Base-by-base conservation (phyloP, 2,113 vertebrate species). In the Catharus fuscescens region DNA sequence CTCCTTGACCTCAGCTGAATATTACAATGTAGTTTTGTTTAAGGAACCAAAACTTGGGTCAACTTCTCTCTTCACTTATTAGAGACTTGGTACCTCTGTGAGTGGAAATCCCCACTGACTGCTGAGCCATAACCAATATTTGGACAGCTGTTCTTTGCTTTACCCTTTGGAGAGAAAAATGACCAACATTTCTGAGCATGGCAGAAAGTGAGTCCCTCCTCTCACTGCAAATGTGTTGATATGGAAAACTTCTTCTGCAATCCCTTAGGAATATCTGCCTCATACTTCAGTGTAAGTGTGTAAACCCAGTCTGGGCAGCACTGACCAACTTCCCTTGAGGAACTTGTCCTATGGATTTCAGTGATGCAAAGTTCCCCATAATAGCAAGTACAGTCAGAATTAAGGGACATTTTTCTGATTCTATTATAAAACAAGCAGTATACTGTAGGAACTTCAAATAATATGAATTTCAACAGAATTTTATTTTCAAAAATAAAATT, bases 81-180 rank as follows among this genome's bases (percentile, higher is more conserved):
- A 70, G 78, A 87, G 36, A 10, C 25, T 90, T 3, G 3, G 18
- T 76, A 53, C 52, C n/a, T 64, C 60, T 74, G 45, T 23, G 29
- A 71, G 53, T 92, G 76, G 88, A 85, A 96, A 88, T 72, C 36
- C 76, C 45, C 86, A 82, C 29, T 89, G 94, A 81, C 50, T 78
- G 53, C 60, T 53, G 94, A 96, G 86, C 81, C 64, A 34, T 74
- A 72, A 79, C 59, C 65, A 96, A 23, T 96, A 91, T 97, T 97
- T 97, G 92, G 70, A 97, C 95, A 97, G 96, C 94, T 97, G 96
- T 69, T 95, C 85, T 73, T 74, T 34, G 56, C 91, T 94, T 88
- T 91, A 74, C 66, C 69, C 48, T 89, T 86, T 53, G 80, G 70
- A 90, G 64, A 73, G 73, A 38, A 93, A 95, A 96, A 85, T 31